Evolutionary conservation across 2,797 vertebrate genomes (phyloP).

Genomic region (Margarornis squamiger): DNA sequence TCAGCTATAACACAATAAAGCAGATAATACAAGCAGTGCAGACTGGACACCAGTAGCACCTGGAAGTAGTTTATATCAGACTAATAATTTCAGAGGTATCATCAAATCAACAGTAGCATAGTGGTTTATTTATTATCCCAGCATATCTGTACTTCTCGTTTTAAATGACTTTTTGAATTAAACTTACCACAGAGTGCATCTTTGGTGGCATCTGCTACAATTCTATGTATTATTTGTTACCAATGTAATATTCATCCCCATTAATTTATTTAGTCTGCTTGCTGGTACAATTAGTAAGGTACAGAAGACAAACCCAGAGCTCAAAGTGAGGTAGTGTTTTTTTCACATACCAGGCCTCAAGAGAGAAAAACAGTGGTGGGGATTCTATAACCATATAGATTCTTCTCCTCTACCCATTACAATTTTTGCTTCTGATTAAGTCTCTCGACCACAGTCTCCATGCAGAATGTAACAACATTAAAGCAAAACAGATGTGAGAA

Average conservation of each 20-base stretch:
- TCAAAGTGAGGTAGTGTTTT: not conserved
- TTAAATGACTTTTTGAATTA: not conserved
- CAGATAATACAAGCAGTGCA: not conserved
- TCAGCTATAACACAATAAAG: not conserved
- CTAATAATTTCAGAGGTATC: not conserved
- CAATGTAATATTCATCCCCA: not conserved
- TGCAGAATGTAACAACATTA: not conserved
- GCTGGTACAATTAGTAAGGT: not conserved
- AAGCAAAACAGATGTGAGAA: constrained; percentile 42
- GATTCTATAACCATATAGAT: not conserved
- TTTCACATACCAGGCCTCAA: not conserved
- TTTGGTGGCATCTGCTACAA: not conserved
- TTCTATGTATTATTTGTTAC: not conserved
- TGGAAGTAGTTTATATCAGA: not conserved
- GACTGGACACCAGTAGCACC: not conserved
- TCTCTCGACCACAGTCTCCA: not conserved
- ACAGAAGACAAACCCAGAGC: not conserved
- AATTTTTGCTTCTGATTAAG: constrained; percentile 1
- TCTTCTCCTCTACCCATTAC: not conserved
- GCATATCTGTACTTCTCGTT: not conserved
- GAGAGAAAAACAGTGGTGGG: not conserved
- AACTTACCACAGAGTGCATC: not conserved
- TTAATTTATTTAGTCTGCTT: not conserved
- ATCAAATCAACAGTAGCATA: not conserved
- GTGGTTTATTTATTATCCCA: not conserved